These are phyloP conservation scores for Steinernema feltiae DNA, from an alignment of 1,140 invertebrate genomes.

Conservation along the genomic window DNA sequence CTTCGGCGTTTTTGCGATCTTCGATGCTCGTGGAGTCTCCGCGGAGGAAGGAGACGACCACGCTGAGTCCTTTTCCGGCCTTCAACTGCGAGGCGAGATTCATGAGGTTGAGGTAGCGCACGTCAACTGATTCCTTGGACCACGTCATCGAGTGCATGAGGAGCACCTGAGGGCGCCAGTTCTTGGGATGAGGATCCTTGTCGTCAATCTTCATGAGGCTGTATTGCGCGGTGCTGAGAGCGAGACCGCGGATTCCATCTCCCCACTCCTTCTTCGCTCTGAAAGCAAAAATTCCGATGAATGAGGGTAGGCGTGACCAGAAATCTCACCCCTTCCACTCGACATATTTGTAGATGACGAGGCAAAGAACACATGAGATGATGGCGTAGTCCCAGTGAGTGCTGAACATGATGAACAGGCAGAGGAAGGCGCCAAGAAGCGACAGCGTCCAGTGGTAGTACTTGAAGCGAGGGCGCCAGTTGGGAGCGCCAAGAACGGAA, in stretches of 20 bases:
- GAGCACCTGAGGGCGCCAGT: conserved; percentile 54
- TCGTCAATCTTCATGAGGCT: conserved; percentile 65
- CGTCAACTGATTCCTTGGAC: conserved; percentile 50
- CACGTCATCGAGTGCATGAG: conserved; percentile 52
- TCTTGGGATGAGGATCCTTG: conserved; percentile 54
- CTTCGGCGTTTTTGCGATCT: conserved; percentile 40
- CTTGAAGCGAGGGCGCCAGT: conserved; percentile 93
- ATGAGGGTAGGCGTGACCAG: background rate
- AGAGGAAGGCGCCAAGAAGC: conserved; percentile 79
- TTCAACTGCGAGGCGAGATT: conserved; percentile 54
- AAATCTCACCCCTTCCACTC: conserved; percentile 83
- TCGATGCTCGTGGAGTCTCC: conserved; percentile 61
- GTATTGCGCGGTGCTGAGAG: conserved; percentile 88
- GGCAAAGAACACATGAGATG: conserved; percentile 86
- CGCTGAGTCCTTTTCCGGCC: conserved; percentile 72
- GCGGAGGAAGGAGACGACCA: conserved; percentile 81
- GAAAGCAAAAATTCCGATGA: conserved; percentile 17
- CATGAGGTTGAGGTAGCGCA: conserved; percentile 51
- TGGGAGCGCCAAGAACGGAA: conserved; percentile 83
- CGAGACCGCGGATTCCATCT: conserved; percentile 92
- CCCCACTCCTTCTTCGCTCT: conserved; percentile 99
- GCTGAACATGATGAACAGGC: conserved; percentile 99
- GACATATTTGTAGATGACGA: conserved; percentile 95
- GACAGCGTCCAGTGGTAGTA: conserved; percentile 98
- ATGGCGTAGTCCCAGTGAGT: conserved; percentile 97